Evolutionary conservation across 2,797 vertebrate genomes (phyloP).

Genomic region (Sparidentex hasta): DNA sequence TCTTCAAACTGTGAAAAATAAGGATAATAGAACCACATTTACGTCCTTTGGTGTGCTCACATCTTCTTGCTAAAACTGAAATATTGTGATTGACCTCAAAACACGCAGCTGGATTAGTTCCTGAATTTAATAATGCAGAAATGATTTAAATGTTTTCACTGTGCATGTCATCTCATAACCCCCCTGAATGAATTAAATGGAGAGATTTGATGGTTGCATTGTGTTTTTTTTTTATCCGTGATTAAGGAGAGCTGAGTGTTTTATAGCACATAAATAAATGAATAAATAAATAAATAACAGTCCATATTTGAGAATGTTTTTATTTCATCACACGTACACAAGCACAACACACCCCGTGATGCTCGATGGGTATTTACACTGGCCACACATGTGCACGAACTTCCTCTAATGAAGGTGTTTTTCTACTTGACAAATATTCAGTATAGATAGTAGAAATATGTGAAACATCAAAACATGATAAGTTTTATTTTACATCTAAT

Average conservation of each 20-base stretch:
- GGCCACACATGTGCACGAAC: conserved; percentile 43
- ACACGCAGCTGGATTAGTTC: conserved; percentile 67
- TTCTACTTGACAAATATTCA: conserved; percentile 44
- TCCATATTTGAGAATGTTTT: conserved; percentile 56
- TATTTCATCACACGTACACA: conserved; percentile 66
- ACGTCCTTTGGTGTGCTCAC: too few species aligned
- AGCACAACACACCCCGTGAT: conserved; percentile 45
- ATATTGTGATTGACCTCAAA: conserved; percentile 54
- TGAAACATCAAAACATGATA: conserved; percentile 48
- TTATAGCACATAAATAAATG: not conserved
- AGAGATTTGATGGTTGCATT: conserved; percentile 56
- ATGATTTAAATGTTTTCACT: conserved; percentile 39
- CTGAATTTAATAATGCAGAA: conserved; percentile 58
- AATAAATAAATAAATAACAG: conserved; percentile 27
- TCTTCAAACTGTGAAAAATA: not conserved
- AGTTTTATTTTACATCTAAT: conserved; percentile 55
- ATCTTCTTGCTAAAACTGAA: conserved; percentile 1
- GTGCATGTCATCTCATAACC: conserved; percentile 26
- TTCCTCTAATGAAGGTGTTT: conserved; percentile 24
- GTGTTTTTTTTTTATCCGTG: conserved; percentile 48
- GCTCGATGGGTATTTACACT: conserved; percentile 56
- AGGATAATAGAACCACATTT: not conserved
- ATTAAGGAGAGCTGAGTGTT: conserved; percentile 55
- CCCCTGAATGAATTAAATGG: conserved; percentile 53
- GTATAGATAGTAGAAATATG: conserved; percentile 40